Conservation (phyloP, 2,888 invertebrate species). For the Odontocerum albicorne region DNA sequence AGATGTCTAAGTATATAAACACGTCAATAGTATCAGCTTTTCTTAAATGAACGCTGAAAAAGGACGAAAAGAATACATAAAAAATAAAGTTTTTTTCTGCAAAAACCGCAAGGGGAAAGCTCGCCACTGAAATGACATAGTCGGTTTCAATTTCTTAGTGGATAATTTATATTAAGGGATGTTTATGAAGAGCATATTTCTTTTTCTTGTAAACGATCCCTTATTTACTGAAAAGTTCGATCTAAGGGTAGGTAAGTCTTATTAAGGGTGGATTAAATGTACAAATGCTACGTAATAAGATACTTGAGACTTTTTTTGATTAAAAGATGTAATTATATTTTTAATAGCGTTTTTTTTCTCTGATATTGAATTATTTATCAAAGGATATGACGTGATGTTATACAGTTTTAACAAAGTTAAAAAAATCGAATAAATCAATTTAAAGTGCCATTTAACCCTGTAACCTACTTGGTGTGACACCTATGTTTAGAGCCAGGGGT, state of each 20-base stretch:
- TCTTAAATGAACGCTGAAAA: slow-evolving; percentile 19
- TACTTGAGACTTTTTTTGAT: background rate
- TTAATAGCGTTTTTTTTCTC: too few relatives aligned
- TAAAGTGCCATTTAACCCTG: too few relatives aligned
- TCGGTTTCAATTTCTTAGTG: slow-evolving; percentile 32
- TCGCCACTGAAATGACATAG: slow-evolving; percentile 16
- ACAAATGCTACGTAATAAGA: background rate
- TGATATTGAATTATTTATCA: too few relatives aligned
- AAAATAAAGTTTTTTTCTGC: slow-evolving; percentile 13
- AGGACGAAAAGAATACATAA: slow-evolving; percentile 10
- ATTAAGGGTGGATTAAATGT: background rate
- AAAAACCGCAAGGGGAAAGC: slow-evolving; percentile 5
- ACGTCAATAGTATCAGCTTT: slow-evolving; percentile 36
- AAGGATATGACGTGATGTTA: too few relatives aligned
- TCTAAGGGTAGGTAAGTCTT: background rate
- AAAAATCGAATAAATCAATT: too few relatives aligned
- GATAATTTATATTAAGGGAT: slow-evolving; percentile 33
- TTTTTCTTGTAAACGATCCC: slow-evolving; percentile 14
- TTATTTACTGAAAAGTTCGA: background rate
- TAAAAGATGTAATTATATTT: too few relatives aligned
- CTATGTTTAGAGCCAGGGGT: too few relatives aligned
- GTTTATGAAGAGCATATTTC: slow-evolving; percentile 5
- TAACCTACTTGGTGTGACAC: too few relatives aligned
- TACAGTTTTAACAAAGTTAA: too few relatives aligned
- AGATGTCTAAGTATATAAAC: slow-evolving; percentile 29